Conservation (phyloP, 2,113 vertebrate genomes). For the Epinephelus cyanopodus region DNA sequence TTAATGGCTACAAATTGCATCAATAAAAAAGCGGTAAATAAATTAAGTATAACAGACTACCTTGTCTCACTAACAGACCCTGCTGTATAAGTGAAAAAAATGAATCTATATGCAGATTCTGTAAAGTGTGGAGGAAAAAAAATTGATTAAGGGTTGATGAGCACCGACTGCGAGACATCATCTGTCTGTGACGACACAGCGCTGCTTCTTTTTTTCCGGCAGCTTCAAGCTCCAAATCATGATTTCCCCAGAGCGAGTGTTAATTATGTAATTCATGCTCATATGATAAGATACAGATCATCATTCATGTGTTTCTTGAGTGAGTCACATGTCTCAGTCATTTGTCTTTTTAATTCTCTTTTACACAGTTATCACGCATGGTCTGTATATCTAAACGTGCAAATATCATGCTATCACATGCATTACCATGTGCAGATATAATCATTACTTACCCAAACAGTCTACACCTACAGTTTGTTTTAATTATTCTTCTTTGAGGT, state of each 20-base stretch:
- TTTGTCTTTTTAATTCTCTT: conserved; percentile 22
- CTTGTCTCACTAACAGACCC: neutral
- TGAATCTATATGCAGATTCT: neutral
- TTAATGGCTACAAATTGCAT: conserved; percentile 2
- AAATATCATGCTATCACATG: neutral
- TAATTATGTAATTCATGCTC: conserved; percentile 74
- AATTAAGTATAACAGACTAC: neutral
- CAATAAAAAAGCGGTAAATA: conserved; percentile 8
- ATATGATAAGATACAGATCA: conserved; percentile 53
- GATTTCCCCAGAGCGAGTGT: conserved; percentile 77
- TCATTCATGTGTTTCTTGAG: conserved; percentile 49
- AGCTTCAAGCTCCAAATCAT: conserved; percentile 63
- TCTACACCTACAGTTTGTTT: conserved; percentile 26
- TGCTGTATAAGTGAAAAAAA: conserved; percentile 6
- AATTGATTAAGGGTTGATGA: conserved; percentile 60
- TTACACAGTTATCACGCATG: neutral
- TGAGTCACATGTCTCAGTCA: conserved; percentile 44
- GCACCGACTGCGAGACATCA: conserved; percentile 55
- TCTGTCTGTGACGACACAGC: conserved; percentile 42
- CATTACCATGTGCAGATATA: neutral
- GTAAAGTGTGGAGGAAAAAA: neutral
- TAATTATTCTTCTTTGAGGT: conserved; percentile 23
- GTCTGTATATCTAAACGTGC: neutral
- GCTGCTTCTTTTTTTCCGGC: conserved; percentile 15
- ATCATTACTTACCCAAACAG: conserved; percentile 12